Evolutionary conservation across 2,113 vertebrate species (phyloP).

Genomic region (Gallinago jamesoni): DNA sequence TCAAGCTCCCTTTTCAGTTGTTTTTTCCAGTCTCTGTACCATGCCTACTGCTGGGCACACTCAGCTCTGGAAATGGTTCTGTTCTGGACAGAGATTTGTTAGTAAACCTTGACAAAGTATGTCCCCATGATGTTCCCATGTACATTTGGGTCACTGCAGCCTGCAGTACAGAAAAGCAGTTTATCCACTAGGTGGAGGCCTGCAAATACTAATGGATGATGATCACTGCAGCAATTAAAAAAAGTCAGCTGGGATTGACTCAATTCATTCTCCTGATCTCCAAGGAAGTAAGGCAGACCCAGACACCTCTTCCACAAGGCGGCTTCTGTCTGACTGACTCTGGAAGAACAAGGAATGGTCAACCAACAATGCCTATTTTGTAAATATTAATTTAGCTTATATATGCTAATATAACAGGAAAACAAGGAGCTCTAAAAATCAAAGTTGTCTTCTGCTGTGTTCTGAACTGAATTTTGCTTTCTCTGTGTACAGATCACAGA

Average conservation of each 20-base stretch:
- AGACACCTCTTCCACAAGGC: background rate
- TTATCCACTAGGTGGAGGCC: constrained; percentile 56
- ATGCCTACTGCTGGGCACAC: background rate
- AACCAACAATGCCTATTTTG: background rate
- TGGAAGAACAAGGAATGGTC: background rate
- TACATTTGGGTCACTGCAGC: rapidly evolving
- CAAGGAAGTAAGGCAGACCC: background rate
- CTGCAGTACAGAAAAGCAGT: background rate
- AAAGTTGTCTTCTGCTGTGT: background rate
- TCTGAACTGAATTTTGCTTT: background rate
- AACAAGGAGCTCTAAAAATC: background rate
- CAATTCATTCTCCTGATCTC: background rate
- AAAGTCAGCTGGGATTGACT: rapidly evolving
- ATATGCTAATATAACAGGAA: background rate
- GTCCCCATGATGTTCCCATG: background rate
- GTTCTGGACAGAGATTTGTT: background rate
- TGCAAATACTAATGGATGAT: background rate
- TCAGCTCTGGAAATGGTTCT: background rate
- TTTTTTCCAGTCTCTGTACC: background rate
- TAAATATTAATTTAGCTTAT: background rate
- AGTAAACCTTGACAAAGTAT: background rate
- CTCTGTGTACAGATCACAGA: background rate
- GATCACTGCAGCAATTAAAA: background rate
- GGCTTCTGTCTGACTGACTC: background rate
- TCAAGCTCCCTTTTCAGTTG: background rate